These are phyloP conservation scores for Henricia sp. DNA, from an alignment of 53 echinoderm and acorn worm genomes.

Conservation along the genomic window DNA sequence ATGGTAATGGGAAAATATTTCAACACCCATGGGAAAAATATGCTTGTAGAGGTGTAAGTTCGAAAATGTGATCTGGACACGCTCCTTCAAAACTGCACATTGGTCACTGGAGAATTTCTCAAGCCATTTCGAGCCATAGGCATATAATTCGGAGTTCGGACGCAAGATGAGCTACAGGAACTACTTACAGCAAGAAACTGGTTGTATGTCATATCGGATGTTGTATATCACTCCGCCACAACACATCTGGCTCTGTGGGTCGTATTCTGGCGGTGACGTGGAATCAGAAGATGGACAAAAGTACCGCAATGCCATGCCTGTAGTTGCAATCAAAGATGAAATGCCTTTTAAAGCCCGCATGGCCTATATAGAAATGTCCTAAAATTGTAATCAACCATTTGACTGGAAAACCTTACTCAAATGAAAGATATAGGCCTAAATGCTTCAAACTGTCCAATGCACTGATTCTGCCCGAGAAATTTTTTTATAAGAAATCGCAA, in stretches of 20 bases:
- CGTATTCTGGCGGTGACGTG: background rate
- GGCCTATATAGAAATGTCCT: too few species aligned
- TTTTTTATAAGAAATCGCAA: too few species aligned
- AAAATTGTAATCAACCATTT: too few species aligned
- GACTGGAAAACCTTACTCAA: background rate
- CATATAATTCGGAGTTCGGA: too few species aligned
- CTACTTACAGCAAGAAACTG: slow-evolving; percentile 31
- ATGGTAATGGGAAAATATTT: background rate
- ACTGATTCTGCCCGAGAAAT: background rate
- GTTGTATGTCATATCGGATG: slow-evolving; percentile 21
- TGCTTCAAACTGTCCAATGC: background rate
- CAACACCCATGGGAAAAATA: background rate
- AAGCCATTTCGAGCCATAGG: background rate
- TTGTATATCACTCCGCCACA: slow-evolving; percentile 14
- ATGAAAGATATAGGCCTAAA: background rate
- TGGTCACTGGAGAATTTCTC: background rate
- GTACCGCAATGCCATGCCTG: background rate
- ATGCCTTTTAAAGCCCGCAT: background rate
- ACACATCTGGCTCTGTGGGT: slow-evolving; percentile 1
- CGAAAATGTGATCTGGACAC: background rate
- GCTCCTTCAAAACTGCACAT: background rate
- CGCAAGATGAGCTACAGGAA: too few species aligned
- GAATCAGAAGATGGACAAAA: background rate
- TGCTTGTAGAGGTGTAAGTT: background rate
- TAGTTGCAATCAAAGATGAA: background rate